Base-by-base conservation (phyloP, 2,113 vertebrate genomes). In the Trochalopteron elliotii region DNA sequence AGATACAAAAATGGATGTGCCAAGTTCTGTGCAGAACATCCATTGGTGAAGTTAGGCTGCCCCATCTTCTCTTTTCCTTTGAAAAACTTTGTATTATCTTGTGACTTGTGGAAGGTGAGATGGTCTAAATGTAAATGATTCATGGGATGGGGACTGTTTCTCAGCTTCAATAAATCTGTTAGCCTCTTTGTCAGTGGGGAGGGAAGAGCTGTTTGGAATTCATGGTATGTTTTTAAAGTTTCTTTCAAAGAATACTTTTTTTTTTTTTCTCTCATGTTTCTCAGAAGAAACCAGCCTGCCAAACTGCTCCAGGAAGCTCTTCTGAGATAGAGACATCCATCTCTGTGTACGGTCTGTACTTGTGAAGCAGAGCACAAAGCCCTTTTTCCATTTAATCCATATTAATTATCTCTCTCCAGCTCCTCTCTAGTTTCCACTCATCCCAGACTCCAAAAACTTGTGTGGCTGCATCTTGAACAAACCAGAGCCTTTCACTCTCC, bases 351-450 rank as follows among this genome's bases (percentile, higher is more conserved):
- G 20, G 53, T 74, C 89, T 96, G 89, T 95, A 94, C 86, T 96
- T 97, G 93, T 82, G 91, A 97, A 97, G 91, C 80, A 50, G 35
- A 95, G 74, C 84, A 92, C 91, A 90, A 93, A 95, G 57, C 89
- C 72, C 69, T 83, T 94, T 93, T 91, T 31, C 81, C 70, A 90
- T 94, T 93, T 77, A 94, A 91, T 95, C 89, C 89, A 93, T 95
- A 94, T 85, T 95, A 96, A 97, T 96, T 95, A 84, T 57, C 76
- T 93, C 61, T 89, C 63, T 93, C 39, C 76, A 87, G 49, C 69
- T 94, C 57, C n/a, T 91, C 40, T 80, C 13, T 70, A 67, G 42
- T 52, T 91, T 79, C 45, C 47, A 63, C 35, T 63, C 49, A 57
- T 35, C 63, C 59, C n/a, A 72, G 80, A 49, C 7, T 0, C 61